Conservation (phyloP, 2,888 invertebrate species). For the Aporophyla nigra region DNA sequence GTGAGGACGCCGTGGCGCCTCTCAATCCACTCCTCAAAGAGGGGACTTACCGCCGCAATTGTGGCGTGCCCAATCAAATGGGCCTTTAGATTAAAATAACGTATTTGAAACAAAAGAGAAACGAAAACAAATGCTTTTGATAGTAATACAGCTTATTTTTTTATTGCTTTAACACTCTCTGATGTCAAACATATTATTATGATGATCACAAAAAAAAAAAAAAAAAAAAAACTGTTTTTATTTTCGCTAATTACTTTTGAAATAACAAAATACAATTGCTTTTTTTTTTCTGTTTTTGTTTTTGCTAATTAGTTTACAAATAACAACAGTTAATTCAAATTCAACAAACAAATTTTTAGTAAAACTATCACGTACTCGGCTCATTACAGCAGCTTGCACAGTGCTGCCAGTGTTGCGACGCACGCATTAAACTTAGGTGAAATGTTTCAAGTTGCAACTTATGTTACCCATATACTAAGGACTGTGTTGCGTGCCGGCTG, state of each 20-base stretch:
- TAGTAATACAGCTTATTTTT: slow-evolving; percentile 1
- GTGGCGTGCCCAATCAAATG: no score
- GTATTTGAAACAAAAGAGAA: slow-evolving; percentile 22
- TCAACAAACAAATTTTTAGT: slow-evolving; percentile 36
- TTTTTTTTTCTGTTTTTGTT: not conserved
- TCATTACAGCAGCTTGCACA: slow-evolving; percentile 55
- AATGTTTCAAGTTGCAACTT: slow-evolving; percentile 60
- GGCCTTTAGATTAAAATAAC: slow-evolving; percentile 1
- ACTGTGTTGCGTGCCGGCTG: slow-evolving; percentile 48
- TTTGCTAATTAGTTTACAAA: slow-evolving; percentile 28
- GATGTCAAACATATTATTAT: not conserved
- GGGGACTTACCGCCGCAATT: no score
- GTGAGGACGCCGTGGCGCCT: no score
- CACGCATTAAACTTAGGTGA: slow-evolving; percentile 61
- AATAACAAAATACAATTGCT: no score
- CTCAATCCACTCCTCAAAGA: no score
- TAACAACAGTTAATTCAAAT: slow-evolving; percentile 12
- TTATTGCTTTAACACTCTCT: slow-evolving; percentile 9
- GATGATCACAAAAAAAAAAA: not conserved
- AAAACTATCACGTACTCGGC: slow-evolving; percentile 52
- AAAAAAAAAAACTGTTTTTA: no score
- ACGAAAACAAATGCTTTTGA: slow-evolving; percentile 11
- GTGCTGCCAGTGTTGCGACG: slow-evolving; percentile 26
- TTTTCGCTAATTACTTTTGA: no score
- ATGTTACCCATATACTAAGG: slow-evolving; percentile 39